A percentile compares a stretch with the other conserved stretches of the same genome.
Conservation (phyloP, 2,113 vertebrate species). For the Marmota flaviventris region DNA sequence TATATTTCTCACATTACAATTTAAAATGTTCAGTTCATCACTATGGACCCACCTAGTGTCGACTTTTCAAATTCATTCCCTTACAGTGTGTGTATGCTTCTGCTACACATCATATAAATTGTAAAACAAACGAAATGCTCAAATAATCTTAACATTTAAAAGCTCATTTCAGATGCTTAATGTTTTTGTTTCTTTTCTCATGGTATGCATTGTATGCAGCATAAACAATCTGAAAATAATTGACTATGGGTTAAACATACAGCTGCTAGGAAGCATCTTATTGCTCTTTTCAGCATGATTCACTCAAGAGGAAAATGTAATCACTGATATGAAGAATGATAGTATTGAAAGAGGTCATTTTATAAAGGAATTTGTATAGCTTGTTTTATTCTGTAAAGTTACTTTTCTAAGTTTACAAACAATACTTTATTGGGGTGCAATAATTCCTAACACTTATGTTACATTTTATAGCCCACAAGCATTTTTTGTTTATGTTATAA, state of each 20-base stretch:
- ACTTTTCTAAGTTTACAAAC: slow-evolving; percentile 62
- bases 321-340: slow-evolving; percentile 2
- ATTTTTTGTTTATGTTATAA: background rate
- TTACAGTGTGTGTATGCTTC: slow-evolving; percentile 58
- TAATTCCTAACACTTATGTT: slow-evolving; percentile 16
- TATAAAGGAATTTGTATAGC: slow-evolving; percentile 12
- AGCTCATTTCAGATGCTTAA: slow-evolving; percentile 30
- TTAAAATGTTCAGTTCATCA: slow-evolving; percentile 80
- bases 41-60: slow-evolving; percentile 89
- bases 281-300: slow-evolving; percentile 63
- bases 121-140: slow-evolving; percentile 56
- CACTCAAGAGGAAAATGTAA: slow-evolving; percentile 57
- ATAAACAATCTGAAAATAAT: slow-evolving; percentile 66
- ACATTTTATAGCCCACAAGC: background rate
- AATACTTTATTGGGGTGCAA: slow-evolving; percentile 17
- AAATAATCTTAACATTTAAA: slow-evolving; percentile 66
- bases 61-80: slow-evolving; percentile 83
- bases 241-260: slow-evolving; percentile 40
- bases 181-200: slow-evolving; percentile 54
- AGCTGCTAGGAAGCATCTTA: slow-evolving; percentile 56
- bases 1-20: slow-evolving; percentile 66
- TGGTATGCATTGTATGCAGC: background rate
- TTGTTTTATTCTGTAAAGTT: slow-evolving; percentile 52
- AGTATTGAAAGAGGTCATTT: slow-evolving; percentile 56
- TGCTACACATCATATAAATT: slow-evolving; percentile 24